Evolutionary conservation across 2,888 invertebrate genomes (phyloP).

Genomic region (Spatulosminthurus flaviceps): DNA sequence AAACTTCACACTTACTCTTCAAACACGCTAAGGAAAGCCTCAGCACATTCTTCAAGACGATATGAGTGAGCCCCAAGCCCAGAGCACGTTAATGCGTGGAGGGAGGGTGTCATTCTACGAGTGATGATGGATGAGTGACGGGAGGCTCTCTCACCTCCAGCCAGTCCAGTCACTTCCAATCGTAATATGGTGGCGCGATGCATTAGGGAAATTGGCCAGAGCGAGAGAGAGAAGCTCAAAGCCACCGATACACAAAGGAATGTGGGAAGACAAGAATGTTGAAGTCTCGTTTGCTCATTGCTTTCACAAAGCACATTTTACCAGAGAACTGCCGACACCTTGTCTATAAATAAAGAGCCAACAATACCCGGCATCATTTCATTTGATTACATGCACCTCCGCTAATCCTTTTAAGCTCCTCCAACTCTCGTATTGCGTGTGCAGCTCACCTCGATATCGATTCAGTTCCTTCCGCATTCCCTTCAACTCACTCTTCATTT

Average conservation of each 20-base stretch:
- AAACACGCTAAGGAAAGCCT: too few species aligned
- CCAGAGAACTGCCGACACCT: not conserved
- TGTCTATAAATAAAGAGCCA: constrained; percentile 7
- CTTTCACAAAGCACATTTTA: too few species aligned
- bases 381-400: constrained; percentile 14
- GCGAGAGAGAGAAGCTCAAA: constrained; percentile 14
- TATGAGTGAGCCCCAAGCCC: too few species aligned
- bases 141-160: not conserved
- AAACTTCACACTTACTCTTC: too few species aligned
- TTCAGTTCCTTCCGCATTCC: not conserved
- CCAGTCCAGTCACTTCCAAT: not conserved
- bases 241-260: not conserved
- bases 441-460: not conserved
- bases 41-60: too few species aligned
- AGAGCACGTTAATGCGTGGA: too few species aligned
- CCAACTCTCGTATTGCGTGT: not conserved
- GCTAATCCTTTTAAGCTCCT: not conserved
- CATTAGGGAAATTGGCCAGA: not conserved
- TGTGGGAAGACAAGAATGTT: not conserved
- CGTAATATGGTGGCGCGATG: not conserved
- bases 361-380: constrained; percentile 1
- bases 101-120: not conserved
- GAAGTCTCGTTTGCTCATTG: not conserved
- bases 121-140: constrained; percentile 3
- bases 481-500: not conserved